Evolutionary conservation across 2,888 invertebrate genomes (phyloP), one percentile per base, ranked within the genome.

Genomic region (Nomada ferruginata): DNA sequence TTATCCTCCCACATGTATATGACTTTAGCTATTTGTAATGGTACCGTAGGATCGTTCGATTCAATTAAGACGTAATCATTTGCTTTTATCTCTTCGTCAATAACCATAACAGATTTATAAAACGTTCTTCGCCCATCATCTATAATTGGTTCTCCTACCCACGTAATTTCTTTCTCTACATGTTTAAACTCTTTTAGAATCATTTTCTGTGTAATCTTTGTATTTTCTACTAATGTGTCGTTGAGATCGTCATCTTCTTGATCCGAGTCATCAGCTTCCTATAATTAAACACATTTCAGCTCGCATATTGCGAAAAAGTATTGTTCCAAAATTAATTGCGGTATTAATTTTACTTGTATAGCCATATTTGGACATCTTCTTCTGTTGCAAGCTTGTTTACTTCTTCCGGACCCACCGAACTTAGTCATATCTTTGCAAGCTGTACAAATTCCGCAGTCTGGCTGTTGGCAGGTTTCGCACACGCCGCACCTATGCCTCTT

Each of bases 311-410:
- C 11, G 15, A 13, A 57, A 60, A 61, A 23, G 7, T 55, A 18
- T 18, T 36, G 1, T 20, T 29, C 29, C 7, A 2, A 13, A 64
- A 2, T 50, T 68, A 23, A 23, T 11, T 55, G 11, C 23, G 11
- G 20, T 18, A n/a, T 52, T 23, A 44, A 53, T 20, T n/a, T 82
- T 82, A 82, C 82, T 53, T 92, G 94, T 20, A 97, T 96, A 2
- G 96, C 97, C 96, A 97, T 96, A 91, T 97, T 96, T 1, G 97
- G 96, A 92, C 97, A 97, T 66, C 96, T 95, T 81, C 96, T 94
- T 60, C 95, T 94, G 0, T 95, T 93, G 90, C 96, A 96, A 2
- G 96, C 96, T 91, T 96, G 96, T 89, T 97, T 97, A 59, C 95
- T 94, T 55, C 94, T 93, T 0, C 96, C 96, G 15, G 94, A 95